Base-by-base conservation (phyloP, 2,888 invertebrate genomes). In the Watsonalla binaria region DNA sequence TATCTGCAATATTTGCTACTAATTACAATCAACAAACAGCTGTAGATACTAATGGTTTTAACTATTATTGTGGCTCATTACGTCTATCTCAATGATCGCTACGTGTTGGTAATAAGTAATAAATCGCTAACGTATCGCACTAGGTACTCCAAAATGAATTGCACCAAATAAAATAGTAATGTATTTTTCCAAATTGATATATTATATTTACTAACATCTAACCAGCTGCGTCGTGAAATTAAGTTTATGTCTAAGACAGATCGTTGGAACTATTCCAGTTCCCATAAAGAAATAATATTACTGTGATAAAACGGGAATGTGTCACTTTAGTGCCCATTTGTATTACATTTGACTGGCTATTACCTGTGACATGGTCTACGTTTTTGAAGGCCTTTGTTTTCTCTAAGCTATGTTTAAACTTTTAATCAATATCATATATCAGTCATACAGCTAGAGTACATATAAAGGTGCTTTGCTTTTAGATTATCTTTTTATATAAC, bases 231-330 rank as follows among this genome's bases (percentile, higher is more conserved):
- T 62, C 51, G 57, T 57, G 52, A 54, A 45, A 53, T 56, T 54
- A 46, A 51, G 47, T 14, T 60, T 48, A 54, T 53, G 56, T 60
- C 62, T 56, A 54, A 56, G 60, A 57, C 11, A 51, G 48, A 55
- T 54, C 53, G 42, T 56, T 62, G 63, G 57, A 57, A 45, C 37
- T 35, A 48, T 45, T 55, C 55, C 63, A 62, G 53, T 14, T 57
- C 51, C 42, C 53, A 52, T 54, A 54, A 60, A 63, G 53, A 54
- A 63, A 57, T 54, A 52, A 50, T 55, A 53, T 55, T 55, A 34
- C 49, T 35, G 37, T 55, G 33, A 47, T 51, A 47, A 52, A 49
- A 37, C 39, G 47, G 14, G 24, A 37, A 61, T 52, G 35, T 42
- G 53, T 62, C 61, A 52, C 66, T 58, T 42, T 42, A 42, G 11